phyloP scores from a whole-genome alignment of 2,797 vertebrate genomes.

The Ataeniobius toweri region DNA sequence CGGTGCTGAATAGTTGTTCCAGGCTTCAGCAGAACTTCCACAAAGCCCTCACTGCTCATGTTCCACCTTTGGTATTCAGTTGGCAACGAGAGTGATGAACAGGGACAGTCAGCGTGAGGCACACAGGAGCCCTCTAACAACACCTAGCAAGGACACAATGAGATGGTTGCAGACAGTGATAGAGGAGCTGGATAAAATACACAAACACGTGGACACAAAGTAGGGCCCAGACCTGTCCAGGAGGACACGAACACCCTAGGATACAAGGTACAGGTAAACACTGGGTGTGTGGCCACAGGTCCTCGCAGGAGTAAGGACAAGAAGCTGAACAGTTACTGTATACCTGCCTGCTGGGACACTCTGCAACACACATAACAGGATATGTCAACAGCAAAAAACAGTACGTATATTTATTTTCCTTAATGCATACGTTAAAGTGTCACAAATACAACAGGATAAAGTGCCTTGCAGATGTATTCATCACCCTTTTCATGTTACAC shows the following conservation, averaged over 20 bases:
- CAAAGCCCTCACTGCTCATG: slow-evolving; percentile 63
- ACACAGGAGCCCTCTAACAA: slow-evolving; percentile 79
- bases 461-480: neutral
- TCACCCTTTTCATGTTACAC: neutral
- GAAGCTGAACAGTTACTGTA: slow-evolving; percentile 79
- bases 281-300: slow-evolving; percentile 80
- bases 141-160: slow-evolving; percentile 69
- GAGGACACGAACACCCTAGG: slow-evolving; percentile 83
- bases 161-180: neutral
- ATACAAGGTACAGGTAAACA: slow-evolving; percentile 82
- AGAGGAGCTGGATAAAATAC: neutral
- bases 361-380: slow-evolving; percentile 65
- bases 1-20: slow-evolving; percentile 74
- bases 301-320: slow-evolving; percentile 84
- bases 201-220: neutral
- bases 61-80: slow-evolving; percentile 59
- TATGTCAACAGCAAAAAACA: neutral
- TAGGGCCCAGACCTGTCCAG: slow-evolving; percentile 75
- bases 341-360: slow-evolving; percentile 79
- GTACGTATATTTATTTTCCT: neutral
- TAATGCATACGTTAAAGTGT: neutral
- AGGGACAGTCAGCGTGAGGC: slow-evolving; percentile 76
- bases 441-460: neutral
- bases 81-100: slow-evolving; percentile 67
- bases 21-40: slow-evolving; percentile 60